These are phyloP conservation scores for Campylomormyrus tamandua DNA, from an alignment of 2,113 vertebrate species.

Conservation along the genomic window DNA sequence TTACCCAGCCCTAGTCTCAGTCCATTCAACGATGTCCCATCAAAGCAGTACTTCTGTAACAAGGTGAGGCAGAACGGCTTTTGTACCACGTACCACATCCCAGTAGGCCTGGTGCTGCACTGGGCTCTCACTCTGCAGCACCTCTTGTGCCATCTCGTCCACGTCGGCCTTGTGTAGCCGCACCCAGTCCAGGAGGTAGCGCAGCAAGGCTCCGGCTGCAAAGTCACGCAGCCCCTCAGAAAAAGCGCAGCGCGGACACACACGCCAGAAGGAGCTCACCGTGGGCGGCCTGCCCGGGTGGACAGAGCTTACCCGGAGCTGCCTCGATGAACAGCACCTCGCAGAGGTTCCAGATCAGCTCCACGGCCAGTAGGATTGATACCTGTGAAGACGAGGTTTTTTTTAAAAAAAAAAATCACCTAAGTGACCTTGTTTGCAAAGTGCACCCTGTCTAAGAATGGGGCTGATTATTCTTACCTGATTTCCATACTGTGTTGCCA, in stretches of 20 bases:
- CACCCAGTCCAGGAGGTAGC: slow-evolving; percentile 90
- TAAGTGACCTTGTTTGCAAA: background rate
- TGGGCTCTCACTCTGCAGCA: slow-evolving; percentile 83
- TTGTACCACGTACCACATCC: slow-evolving; percentile 72
- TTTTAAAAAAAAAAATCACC: background rate
- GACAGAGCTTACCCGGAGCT: slow-evolving; percentile 65
- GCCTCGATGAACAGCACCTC: slow-evolving; percentile 94
- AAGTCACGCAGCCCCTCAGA: background rate
- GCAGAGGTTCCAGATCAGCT: slow-evolving; percentile 97
- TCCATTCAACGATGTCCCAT: background rate
- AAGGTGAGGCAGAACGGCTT: background rate
- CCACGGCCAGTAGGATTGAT: slow-evolving; percentile 84
- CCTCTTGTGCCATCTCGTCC: slow-evolving; percentile 73
- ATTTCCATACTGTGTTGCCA: slow-evolving; percentile 66
- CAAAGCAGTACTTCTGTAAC: background rate
- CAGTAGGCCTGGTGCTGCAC: slow-evolving; percentile 77
- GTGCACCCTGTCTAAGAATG: background rate
- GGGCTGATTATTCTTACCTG: slow-evolving; percentile 63
- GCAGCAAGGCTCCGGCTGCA: slow-evolving; percentile 77
- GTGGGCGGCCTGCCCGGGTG: background rate
- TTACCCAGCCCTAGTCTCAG: background rate
- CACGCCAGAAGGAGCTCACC: background rate
- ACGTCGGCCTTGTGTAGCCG: slow-evolving; percentile 82
- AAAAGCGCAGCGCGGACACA: background rate
- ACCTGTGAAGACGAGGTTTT: slow-evolving; percentile 55